phyloP scores from a whole-genome alignment of 2,888 invertebrate species.

The Cinara cedri region DNA sequence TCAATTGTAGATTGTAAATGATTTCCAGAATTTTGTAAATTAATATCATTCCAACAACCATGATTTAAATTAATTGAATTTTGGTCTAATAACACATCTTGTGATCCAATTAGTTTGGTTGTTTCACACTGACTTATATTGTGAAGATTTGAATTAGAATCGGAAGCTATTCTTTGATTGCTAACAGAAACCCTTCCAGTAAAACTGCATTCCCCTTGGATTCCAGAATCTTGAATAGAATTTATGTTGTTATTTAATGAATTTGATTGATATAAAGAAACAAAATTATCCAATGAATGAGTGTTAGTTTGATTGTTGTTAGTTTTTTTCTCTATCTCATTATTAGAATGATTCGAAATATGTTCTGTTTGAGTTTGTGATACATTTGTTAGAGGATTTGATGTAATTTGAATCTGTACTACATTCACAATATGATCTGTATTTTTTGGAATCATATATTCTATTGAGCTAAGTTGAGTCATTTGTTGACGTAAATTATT shows the following conservation, averaged over 20 bases:
- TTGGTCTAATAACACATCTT: slow-evolving; percentile 6
- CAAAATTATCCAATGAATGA: slow-evolving; percentile 30
- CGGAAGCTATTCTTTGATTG: slow-evolving; percentile 33
- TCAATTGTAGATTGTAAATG: slow-evolving; percentile 17
- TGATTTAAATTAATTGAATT: slow-evolving; percentile 19
- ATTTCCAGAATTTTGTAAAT: slow-evolving; percentile 16
- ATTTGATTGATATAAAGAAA: slow-evolving; percentile 33
- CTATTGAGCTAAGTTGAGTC: slow-evolving; percentile 68
- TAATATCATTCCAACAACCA: slow-evolving; percentile 30
- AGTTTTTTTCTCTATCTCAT: slow-evolving; percentile 26
- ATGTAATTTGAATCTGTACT: slow-evolving; percentile 65
- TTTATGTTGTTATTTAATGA: slow-evolving; percentile 27
- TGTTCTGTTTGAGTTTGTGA: slow-evolving; percentile 42
- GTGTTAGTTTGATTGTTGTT: slow-evolving; percentile 31
- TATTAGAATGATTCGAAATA: slow-evolving; percentile 38
- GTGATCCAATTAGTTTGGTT: slow-evolving; percentile 9
- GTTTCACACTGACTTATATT: slow-evolving; percentile 8
- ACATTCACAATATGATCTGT: slow-evolving; percentile 67
- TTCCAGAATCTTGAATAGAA: slow-evolving; percentile 19
- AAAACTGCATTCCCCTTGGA: slow-evolving; percentile 48
- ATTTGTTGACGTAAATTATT: slow-evolving; percentile 65
- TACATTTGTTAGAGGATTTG: slow-evolving; percentile 43
- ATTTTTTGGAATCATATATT: slow-evolving; percentile 68
- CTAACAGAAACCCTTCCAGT: slow-evolving; percentile 35
- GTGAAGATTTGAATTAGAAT: slow-evolving; percentile 5